Percentiles rank a stretch among this genome's conserved stretches.
phyloP scores from a whole-genome alignment of 2,797 vertebrate genomes.

The Yasuhikotakia modesta region DNA sequence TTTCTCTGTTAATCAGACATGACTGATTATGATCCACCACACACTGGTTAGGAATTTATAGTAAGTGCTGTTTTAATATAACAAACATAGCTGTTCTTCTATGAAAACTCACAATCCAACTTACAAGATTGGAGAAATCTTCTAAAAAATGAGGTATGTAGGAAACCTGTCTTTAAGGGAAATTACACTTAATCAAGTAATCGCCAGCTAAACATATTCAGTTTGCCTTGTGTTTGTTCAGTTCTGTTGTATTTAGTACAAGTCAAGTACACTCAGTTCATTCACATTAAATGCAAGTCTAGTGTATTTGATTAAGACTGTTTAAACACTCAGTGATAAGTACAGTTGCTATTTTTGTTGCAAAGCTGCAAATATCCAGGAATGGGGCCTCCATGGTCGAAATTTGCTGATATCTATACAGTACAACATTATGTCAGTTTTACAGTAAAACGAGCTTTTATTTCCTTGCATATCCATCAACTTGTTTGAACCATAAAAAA shows the following conservation, averaged over 20 bases:
- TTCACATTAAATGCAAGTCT: background rate
- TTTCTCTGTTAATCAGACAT: background rate
- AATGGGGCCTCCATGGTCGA: background rate
- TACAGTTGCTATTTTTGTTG: background rate
- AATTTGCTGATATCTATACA: background rate
- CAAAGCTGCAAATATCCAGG: background rate
- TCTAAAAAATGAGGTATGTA: too few species aligned
- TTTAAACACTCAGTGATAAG: background rate
- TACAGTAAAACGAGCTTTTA: background rate
- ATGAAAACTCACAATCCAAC: too few species aligned
- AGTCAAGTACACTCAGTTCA: background rate
- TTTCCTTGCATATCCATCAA: background rate
- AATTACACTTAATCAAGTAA: too few species aligned
- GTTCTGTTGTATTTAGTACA: background rate
- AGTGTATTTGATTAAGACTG: background rate
- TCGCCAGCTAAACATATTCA: background rate
- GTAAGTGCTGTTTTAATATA: background rate
- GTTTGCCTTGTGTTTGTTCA: background rate
- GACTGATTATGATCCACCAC: background rate
- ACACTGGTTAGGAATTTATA: slow-evolving; percentile 1
- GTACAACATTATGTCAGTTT: too few species aligned
- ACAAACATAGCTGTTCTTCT: background rate
- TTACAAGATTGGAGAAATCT: too few species aligned
- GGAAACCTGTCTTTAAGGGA: too few species aligned
- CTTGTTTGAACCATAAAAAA: background rate